phyloP scores from a whole-genome alignment of 2,113 vertebrate genomes.

The Entelurus aequoreus region DNA sequence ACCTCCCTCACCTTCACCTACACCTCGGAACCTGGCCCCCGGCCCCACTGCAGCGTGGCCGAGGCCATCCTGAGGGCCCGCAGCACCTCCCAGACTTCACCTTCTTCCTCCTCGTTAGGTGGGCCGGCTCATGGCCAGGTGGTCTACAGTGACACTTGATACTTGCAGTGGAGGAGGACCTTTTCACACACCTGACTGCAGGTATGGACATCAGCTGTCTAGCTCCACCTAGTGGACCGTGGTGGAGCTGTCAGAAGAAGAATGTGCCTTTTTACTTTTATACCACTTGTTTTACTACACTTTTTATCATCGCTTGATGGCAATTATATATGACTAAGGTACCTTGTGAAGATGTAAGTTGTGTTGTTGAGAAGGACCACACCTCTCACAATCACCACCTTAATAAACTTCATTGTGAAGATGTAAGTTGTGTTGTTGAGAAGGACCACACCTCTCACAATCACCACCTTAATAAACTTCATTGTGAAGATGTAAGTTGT shows the following conservation, averaged over 20 bases:
- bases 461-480: no score
- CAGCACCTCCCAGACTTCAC: constrained; percentile 70
- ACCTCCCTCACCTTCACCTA: constrained; percentile 97
- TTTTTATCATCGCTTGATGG: background rate
- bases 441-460: no score
- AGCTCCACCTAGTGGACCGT: constrained; percentile 68
- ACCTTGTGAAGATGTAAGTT: no score
- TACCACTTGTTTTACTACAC: background rate
- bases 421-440: no score
- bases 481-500: no score
- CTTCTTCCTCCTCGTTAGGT: constrained; percentile 72
- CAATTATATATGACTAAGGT: no score
- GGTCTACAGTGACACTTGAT: constrained; percentile 74
- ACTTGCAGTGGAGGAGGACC: constrained; percentile 32
- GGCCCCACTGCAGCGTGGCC: constrained; percentile 91
- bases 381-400: no score
- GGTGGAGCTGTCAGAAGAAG: constrained; percentile 20
- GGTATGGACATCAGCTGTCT: constrained; percentile 15
- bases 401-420: no score
- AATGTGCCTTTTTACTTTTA: constrained; percentile 1
- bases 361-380: no score
- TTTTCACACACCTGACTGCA: constrained; percentile 17
- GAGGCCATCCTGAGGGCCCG: constrained; percentile 87
- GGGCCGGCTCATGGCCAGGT: constrained; percentile 74
- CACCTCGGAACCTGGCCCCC: constrained; percentile 92